Evolutionary conservation across 2,888 invertebrate species (phyloP), one percentile per base, ranked within the genome.

Genomic region (Agrochola lota): DNA sequence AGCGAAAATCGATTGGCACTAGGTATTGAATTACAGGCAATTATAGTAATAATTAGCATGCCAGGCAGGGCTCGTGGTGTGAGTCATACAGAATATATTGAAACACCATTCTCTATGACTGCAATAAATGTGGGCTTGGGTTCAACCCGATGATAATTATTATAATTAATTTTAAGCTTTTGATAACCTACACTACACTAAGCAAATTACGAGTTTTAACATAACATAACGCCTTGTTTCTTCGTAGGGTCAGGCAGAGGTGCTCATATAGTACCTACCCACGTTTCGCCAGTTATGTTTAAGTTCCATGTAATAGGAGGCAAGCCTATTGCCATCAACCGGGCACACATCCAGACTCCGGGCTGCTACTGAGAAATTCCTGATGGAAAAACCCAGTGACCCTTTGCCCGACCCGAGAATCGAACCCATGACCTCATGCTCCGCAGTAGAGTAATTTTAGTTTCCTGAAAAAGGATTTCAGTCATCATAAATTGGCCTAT

Each of bases 51-150:
- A 71, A 46, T 74, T 71, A 59, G n/a, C 57, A 59, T n/a, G 30
- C 30, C 35, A 20, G 7, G 15, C 35, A 59, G n/a, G 71, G 71
- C 20, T 46, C 46, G 35, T 35, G 71, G 17, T n/a, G 46, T 74
- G 71, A 71, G 1, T 74, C 71, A 71, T 20, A 15, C 20, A n/a
- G 15, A 46, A 57, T 57, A 74, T 70, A 26, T 43, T 70, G 70
- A 57, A 55, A 57, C 12, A 17, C 55, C 8, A 43, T 68, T 26
- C 23, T 70, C 30, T 43, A 71, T 30, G 55, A 11, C 57, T 57
- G 71, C 71, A 71, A n/a, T 46, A 46, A 57, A 70, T n/a, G 23
- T 70, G 43, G 17, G 43, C 17, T 70, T 55, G 17, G 30, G 11
- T 55, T 23, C 0, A 8, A 73, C 15, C 40, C 30, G 23, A 52